Percentiles rank a stretch among this genome's conserved stretches.
Evolutionary conservation across 35 echinoderm and acorn worm genomes (phyloP).

Genomic region (Apostichopus japonicus): DNA sequence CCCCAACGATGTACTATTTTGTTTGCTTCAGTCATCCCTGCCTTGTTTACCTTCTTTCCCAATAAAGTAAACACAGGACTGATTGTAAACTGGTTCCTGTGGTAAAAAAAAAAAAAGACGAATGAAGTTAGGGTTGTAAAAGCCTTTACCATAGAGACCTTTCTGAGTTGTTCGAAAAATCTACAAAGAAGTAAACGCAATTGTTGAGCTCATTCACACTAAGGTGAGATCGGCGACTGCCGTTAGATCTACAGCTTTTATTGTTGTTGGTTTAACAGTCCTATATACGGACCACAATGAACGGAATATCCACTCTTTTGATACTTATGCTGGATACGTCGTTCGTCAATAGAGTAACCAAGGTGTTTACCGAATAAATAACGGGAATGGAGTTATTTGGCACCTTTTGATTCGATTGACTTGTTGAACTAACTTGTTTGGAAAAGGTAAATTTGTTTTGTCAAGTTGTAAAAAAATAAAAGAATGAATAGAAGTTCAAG

Average conservation of each 20-base stretch:
- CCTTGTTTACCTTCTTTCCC: background rate
- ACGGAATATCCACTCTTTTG: background rate
- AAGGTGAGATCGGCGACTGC: constrained; percentile 29
- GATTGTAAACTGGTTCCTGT: background rate
- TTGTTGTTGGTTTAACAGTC: constrained; percentile 46
- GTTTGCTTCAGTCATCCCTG: background rate
- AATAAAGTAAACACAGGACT: background rate
- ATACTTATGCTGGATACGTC: background rate
- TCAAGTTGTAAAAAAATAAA: background rate
- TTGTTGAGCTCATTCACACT: constrained; percentile 22
- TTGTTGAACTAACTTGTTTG: background rate
- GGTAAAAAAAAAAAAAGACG: background rate
- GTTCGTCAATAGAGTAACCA: background rate
- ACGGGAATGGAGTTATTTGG: background rate
- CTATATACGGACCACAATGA: background rate
- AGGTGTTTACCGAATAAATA: background rate
- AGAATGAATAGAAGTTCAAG: too few species aligned
- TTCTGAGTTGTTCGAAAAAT: background rate
- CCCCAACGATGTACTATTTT: background rate
- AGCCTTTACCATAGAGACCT: background rate
- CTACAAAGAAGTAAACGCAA: constrained; percentile 19
- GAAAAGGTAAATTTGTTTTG: background rate
- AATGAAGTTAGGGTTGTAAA: constrained; percentile 34
- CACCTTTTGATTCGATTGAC: background rate
- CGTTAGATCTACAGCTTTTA: constrained; percentile 14